Evolutionary conservation across 2,797 vertebrate species (phyloP).

Genomic region (Leptodactylus fallax): DNA sequence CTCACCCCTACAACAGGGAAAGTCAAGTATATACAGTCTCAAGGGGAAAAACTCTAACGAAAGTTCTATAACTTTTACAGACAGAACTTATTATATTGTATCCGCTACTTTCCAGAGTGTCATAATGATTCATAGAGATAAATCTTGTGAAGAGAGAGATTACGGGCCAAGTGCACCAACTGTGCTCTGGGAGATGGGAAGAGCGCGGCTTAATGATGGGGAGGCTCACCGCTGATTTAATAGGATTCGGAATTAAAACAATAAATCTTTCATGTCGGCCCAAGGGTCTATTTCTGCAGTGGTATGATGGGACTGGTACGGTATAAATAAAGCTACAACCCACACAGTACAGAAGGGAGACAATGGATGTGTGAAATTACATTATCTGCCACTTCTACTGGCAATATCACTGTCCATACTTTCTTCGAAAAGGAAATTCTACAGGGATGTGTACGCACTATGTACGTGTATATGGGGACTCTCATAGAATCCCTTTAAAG

Average conservation of each 20-base stretch:
- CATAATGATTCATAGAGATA: constrained; percentile 20
- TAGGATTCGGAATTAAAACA: constrained; percentile 22
- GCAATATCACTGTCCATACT: background rate
- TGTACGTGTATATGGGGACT: too few species aligned
- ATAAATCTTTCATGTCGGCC: constrained; percentile 17
- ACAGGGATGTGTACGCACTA: too few species aligned
- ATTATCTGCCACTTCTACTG: background rate
- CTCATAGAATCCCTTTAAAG: too few species aligned
- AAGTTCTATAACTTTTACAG: background rate
- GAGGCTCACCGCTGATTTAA: constrained; percentile 15
- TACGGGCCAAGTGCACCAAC: background rate
- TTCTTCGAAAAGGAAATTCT: background rate
- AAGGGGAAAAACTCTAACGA: background rate
- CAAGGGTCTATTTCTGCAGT: constrained; percentile 14
- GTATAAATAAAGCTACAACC: background rate
- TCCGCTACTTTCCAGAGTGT: background rate
- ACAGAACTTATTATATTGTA: background rate
- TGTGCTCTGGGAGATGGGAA: background rate
- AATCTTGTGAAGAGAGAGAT: background rate
- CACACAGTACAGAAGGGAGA: background rate
- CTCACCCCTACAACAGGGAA: too few species aligned
- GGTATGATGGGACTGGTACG: constrained; percentile 1
- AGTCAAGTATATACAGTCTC: background rate
- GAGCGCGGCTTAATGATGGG: background rate
- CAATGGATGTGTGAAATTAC: background rate